Base-by-base conservation (phyloP, 1,140 invertebrate species). In the Pseudomyrmex dendroicus region DNA sequence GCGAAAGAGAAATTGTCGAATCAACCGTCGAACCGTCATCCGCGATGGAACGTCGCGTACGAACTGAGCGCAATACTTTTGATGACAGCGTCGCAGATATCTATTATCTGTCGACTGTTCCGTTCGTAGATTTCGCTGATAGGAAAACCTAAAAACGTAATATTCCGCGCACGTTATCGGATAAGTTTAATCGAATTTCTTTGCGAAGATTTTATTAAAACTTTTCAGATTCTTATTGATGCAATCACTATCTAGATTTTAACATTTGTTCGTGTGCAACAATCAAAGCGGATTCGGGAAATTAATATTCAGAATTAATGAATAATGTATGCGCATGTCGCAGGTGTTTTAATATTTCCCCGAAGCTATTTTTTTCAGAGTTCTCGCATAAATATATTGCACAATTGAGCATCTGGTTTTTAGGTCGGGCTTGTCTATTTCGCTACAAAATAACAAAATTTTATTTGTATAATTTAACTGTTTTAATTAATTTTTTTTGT, bases 51-150 rank as follows among this genome's bases (percentile, higher is more conserved):
- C 59, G 67, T 57, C 44, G 59, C 48, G n/a, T 46, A 73, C 7
- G 35, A 78, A 84, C 73, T 88, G 84, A 85, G 44, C 73, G 46
- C 50, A 54, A 77, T 66, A 50, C 54, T 88, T 80, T 83, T 56
- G 63, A 68, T 61, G 74, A 86, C 80, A 84, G n/a, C 70, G 35
- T 20, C 22, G n/a, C 15, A 9, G n/a, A 72, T 73, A 85, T 56
- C 64, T 83, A 59, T 44, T 73, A 85, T 64, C 64, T 83, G 63
- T 44, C 70, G 25, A 25, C 59, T 72, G 74, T 54, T 74, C 61
- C 54, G 57, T 80, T 57, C 72, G 50, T 35, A 20, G 73, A 83
- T 88, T 68, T 54, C n/a, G 13, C 82, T 62, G 87, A 89, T 89
- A 89, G 85, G 35, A 63, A 54, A 88, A 22, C 61, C 73, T 46